Percentiles rank a stretch among this genome's conserved stretches.
These are phyloP conservation scores for Agrochola macilenta DNA, from an alignment of 2,888 invertebrate species.

Conservation along the genomic window DNA sequence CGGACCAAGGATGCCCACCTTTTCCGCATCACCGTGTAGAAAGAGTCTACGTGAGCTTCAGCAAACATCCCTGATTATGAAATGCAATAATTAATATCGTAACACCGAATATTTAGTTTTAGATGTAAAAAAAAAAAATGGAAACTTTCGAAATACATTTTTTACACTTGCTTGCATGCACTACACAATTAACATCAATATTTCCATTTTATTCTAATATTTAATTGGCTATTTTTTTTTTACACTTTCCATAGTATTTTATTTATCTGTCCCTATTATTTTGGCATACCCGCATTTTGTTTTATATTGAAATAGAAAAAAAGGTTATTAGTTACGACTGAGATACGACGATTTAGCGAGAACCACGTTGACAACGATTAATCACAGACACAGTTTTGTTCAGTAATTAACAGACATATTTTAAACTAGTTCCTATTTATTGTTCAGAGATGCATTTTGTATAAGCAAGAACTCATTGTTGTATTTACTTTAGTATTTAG, in stretches of 20 bases:
- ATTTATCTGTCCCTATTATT: background rate
- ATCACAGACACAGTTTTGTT: background rate
- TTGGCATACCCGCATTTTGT: slow-evolving; percentile 28
- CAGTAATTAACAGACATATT: background rate
- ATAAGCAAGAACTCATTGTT: background rate
- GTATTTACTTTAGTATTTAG: slow-evolving; percentile 16
- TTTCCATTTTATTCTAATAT: background rate
- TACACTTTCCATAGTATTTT: background rate
- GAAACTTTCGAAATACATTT: too few species aligned
- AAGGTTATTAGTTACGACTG: background rate
- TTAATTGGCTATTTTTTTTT: background rate
- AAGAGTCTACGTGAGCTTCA: too few species aligned
- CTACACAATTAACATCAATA: background rate
- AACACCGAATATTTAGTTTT: too few species aligned
- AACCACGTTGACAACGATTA: background rate
- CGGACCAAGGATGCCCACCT: too few species aligned
- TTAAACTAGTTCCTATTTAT: background rate
- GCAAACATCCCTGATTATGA: too few species aligned
- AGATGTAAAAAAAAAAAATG: too few species aligned
- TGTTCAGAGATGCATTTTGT: slow-evolving; percentile 10
- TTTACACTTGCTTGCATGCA: too few species aligned
- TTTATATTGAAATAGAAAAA: background rate
- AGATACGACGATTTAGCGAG: background rate
- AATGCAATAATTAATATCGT: too few species aligned
- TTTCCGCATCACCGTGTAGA: too few species aligned